Conservation (phyloP, 2,113 vertebrate genomes). For the Dicrurus megarhynchus region DNA sequence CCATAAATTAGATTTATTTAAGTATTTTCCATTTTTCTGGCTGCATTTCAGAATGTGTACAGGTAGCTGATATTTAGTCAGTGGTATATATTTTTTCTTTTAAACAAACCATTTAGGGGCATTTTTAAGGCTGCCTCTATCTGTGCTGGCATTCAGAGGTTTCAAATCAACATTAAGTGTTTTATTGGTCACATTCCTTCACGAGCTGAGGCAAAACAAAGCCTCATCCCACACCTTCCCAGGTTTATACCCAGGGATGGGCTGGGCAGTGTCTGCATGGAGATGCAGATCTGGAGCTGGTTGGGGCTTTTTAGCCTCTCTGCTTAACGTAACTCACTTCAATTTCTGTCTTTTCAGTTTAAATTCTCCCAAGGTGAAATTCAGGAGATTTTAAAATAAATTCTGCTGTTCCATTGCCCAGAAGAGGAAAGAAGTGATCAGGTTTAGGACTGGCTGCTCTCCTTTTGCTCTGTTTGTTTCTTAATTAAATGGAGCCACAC, state of each 20-base stretch:
- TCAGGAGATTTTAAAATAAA: background rate
- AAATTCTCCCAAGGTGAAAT: background rate
- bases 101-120: background rate
- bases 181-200: background rate
- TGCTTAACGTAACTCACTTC: background rate
- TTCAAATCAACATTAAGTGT: background rate
- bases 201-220: background rate
- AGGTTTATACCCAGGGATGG: fast-evolving
- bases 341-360: background rate
- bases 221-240: no score
- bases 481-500: background rate
- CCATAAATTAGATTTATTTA: background rate
- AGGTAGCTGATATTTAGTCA: background rate
- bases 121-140: background rate
- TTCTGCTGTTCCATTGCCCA: background rate
- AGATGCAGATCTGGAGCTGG: background rate
- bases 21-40: background rate
- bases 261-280: background rate
- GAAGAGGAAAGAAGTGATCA: background rate
- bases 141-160: background rate
- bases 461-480: background rate
- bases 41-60: background rate
- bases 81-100: background rate
- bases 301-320: background rate
- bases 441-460: background rate